Base-by-base conservation (phyloP, 2,113 vertebrate species). In the Grammomys surdaster region DNA sequence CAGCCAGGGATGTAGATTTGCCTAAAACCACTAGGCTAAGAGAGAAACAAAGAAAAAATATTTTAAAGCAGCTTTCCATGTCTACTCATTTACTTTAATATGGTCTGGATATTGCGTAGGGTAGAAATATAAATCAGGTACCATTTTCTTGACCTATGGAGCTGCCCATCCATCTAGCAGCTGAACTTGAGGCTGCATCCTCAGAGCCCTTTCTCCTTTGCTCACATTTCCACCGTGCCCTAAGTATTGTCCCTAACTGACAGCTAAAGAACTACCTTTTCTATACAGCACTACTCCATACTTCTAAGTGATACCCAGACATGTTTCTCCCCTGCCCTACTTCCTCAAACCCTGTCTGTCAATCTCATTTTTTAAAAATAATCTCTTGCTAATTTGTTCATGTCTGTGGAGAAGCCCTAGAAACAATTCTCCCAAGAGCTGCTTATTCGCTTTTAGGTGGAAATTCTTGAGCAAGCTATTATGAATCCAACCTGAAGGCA, bases 381-480 rank as follows among this genome's bases (percentile, higher is more conserved):
- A 40, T 67, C n/a, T 60, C 46, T 33, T 24, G 2, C 13, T 78
- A 48, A 19, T 67, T 5, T 4, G 12, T 92, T 76, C 20, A 33
- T 92, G 70, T 46, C 48, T 72, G 6, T 58, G 36, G 40, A 31
- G 36, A 95, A 93, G n/a, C 65, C 58, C 20, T 43, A 81, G 26
- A 60, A 93, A 33, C 24, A 58, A 7, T 94, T 78, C 54, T 56
- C 48, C 43, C 17, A 19, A 63, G 28, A 26, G 54, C 16, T 46
- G 26, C 31, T 73, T 76, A 54, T 80, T 93, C 90, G 65, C 24
- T 90, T 76, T 58, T 72, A 31, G n/a, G 43, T 87, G 80, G 76
- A 87, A 87, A 88, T 90, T 91, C n/a, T 24, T 92, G 90, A 48
- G 67, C 91, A 88, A 12, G 36, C n/a, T 77, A 31, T 91, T 60